Evolutionary conservation across 2,113 vertebrate species (phyloP), one percentile per base, ranked within the genome.

Genomic region (Campylomormyrus numenius): DNA sequence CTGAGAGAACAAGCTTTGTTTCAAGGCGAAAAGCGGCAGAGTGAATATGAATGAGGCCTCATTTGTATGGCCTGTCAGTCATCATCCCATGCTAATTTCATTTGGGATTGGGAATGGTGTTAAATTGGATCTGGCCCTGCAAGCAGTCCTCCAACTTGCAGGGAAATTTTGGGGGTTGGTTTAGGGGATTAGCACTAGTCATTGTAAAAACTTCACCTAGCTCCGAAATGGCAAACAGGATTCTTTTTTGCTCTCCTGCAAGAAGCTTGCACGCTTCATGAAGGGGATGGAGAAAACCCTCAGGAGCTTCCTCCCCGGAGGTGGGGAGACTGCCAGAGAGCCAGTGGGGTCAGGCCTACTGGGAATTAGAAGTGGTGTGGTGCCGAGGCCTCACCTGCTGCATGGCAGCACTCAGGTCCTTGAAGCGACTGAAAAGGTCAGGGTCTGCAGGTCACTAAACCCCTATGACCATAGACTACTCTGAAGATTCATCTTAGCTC

Each of bases 41-140:
- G 58, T 90, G 87, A 89, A 90, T 88, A 90, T 90, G 77, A 53
- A 90, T 90, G 87, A 66, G 42, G 52, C 56, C 87, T 35, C 11
- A 48, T 88, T n/a, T 84, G 56, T 62, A 85, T 24, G 11, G 27
- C 74, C 19, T 88, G 87, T 88, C 87, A 88, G 35, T 90, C 87
- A 84, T 49, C 86, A 83, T 80, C 48, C 35, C 24, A 5, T 83
- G 42, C 52, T 88, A 90, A 88, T 90, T 90, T 88, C n/a, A 74
- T 90, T 66, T 90, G 50, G 66, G 53, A 90, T 88, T 53, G 74
- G 87, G 70, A 90, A 87, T 58, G 5, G 56, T n/a, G 21, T 58
- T 58, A 58, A 58, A 58, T n/a, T n/a, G 21, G 56, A 58, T 58
- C 56, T 9, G 56, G 56, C 56, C 56, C 56, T 8, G 56, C 56